Evolutionary conservation across 1,140 invertebrate species (phyloP), one percentile per base, ranked within the genome.

Genomic region (Trissolcus basalis): DNA sequence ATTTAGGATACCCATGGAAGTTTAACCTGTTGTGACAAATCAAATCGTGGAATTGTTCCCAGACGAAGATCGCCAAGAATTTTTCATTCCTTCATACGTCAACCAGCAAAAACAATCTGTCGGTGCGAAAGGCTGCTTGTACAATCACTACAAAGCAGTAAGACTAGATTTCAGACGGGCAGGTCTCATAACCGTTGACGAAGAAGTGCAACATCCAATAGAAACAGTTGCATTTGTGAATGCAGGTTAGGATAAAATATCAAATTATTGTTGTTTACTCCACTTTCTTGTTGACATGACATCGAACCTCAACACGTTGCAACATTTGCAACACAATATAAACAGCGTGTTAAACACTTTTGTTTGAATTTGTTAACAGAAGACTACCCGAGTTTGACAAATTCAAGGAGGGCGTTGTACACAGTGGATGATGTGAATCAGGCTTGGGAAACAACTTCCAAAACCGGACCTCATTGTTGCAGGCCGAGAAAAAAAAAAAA

Each of bases 31-130:
- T 39, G 36, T 39, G 9, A n/a, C 36, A 4, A 8, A 39, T 39
- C 36, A 39, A 39, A 39, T 39, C 36, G 9, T 39, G 9, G 36
- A 39, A 39, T 39, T 39, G 9, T 39, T 39, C n/a, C 36, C 36
- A 4, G 36, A 39, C 36, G 36, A 39, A 39, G 36, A 39, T 4
- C 36, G 9, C 3, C 36, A n/a, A 39, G 36, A 39, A 39, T 39
- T 39, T 39, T 39, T 39, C 36, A 39, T 39, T 39, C 36, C 36
- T n/a, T 39, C 36, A n/a, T 39, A 39, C n/a, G n/a, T 39, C 36
- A 39, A 39, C n/a, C 3, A 39, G 9, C 3, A 4, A 39, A 39
- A 39, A 8, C 36, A 39, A 19, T 48, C 15, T 14, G 45, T 48
- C 45, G 15, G 15, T 48, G 15, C 15, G 45, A 48, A 19, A 48